phyloP scores from a whole-genome alignment of 1,140 invertebrate genomes.

The Leptestheria dahalacensis region DNA sequence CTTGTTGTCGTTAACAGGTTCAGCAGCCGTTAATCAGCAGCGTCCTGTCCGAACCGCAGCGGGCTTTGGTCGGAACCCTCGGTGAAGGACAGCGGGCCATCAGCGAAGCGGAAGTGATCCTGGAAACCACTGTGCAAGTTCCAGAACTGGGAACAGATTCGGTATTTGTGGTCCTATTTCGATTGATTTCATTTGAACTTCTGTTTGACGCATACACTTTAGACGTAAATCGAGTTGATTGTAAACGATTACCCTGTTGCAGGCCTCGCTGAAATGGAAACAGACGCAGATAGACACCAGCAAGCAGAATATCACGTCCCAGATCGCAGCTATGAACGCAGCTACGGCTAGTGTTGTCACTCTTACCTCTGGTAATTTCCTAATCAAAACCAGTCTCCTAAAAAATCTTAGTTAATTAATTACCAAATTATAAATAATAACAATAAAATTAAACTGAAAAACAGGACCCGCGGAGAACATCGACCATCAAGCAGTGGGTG shows the following conservation, averaged over 20 bases:
- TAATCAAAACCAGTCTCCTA: not conserved
- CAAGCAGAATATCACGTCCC: constrained; percentile 87
- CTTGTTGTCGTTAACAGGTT: constrained; percentile 38
- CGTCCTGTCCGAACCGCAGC: constrained; percentile 73
- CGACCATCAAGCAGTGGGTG: constrained; percentile 85
- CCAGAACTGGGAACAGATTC: constrained; percentile 69
- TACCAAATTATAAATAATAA: constrained; percentile 6
- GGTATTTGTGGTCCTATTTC: constrained; percentile 22
- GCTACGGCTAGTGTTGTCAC: constrained; percentile 97
- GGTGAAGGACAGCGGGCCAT: constrained; percentile 71
- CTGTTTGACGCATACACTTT: too few relatives aligned
- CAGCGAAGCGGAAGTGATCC: constrained; percentile 61
- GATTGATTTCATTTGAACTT: too few relatives aligned
- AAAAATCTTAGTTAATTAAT: not conserved
- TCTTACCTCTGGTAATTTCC: constrained; percentile 52
- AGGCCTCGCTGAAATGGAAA: constrained; percentile 79
- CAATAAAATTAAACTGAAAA: too few relatives aligned
- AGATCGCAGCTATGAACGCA: constrained; percentile 97
- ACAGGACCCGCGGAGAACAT: constrained; percentile 54
- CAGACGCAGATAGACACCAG: constrained; percentile 86
- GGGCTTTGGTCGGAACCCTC: constrained; percentile 79
- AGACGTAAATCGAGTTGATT: too few relatives aligned
- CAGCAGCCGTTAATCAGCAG: constrained; percentile 73
- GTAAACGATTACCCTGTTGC: constrained; percentile 3
- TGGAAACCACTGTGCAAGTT: constrained; percentile 54